Conservation (phyloP, 2,113 vertebrate species). For the Zeus faber region DNA sequence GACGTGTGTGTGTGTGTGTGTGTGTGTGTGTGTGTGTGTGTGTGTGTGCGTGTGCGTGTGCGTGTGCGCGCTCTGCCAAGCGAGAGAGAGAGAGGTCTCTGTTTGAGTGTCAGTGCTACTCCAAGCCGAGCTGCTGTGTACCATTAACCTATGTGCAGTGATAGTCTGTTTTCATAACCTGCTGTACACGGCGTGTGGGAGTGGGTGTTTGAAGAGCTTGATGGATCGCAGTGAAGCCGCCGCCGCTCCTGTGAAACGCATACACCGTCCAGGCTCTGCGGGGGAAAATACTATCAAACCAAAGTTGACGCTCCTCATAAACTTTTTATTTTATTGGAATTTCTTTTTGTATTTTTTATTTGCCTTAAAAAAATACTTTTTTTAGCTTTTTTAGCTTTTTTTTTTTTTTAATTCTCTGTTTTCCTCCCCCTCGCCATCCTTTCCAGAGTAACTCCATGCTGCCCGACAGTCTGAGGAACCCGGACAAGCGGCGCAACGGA, state of each 20-base stretch:
- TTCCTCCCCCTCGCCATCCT: conserved; percentile 5
- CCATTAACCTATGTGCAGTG: conserved; percentile 49
- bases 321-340: neutral
- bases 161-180: conserved; percentile 60
- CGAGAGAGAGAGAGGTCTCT: conserved; percentile 55
- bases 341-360: neutral
- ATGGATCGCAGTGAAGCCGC: conserved; percentile 16
- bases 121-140: conserved; percentile 44
- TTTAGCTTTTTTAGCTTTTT: neutral
- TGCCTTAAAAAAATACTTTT: no score
- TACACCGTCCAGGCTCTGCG: conserved; percentile 4
- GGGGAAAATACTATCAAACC: no score
- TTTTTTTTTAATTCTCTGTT: conserved; percentile 5
- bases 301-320: no score
- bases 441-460: conserved; percentile 89
- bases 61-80: conserved; percentile 30
- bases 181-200: conserved; percentile 15
- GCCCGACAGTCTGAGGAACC: conserved; percentile 87
- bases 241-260: conserved; percentile 14
- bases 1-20: conserved; percentile 43
- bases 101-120: conserved; percentile 50
- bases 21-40: conserved; percentile 22
- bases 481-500: conserved; percentile 88
- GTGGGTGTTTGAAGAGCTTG: conserved; percentile 31
- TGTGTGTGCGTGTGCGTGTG: conserved; percentile 34